Evolutionary conservation across 2,888 invertebrate genomes (phyloP).

Genomic region (Tachina grossa): DNA sequence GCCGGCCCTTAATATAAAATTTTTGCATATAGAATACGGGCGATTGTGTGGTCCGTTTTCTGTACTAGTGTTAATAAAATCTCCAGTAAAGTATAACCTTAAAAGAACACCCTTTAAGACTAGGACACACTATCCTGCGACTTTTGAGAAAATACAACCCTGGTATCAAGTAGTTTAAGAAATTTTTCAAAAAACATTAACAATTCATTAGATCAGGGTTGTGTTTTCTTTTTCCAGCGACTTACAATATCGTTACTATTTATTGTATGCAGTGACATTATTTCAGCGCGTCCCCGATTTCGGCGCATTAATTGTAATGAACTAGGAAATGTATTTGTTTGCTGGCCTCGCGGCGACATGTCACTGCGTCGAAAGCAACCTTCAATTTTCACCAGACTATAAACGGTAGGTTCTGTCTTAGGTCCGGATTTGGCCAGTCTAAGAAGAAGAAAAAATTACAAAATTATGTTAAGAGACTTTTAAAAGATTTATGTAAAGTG

Average conservation of each 20-base stretch:
- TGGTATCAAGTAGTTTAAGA: too few species aligned
- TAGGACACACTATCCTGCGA: too few species aligned
- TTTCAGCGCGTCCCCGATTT: conserved; percentile 84
- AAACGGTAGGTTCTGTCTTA: conserved; percentile 88
- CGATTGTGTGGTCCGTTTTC: too few species aligned
- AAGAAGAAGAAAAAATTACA: not conserved
- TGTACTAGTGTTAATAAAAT: too few species aligned
- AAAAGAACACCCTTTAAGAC: too few species aligned
- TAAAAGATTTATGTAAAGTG: not conserved
- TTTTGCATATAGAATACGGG: too few species aligned
- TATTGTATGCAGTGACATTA: conserved; percentile 83
- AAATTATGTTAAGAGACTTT: not conserved
- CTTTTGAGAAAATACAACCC: too few species aligned
- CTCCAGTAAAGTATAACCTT: too few species aligned
- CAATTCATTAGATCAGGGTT: too few species aligned
- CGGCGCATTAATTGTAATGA: conserved; percentile 83
- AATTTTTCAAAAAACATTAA: too few species aligned
- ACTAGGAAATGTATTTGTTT: conserved; percentile 82
- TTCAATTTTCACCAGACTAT: conserved; percentile 88
- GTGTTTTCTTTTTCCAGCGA: not conserved
- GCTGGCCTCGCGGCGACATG: conserved; percentile 84
- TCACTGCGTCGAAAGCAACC: conserved; percentile 86
- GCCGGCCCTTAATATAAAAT: too few species aligned
- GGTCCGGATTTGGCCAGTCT: conserved; percentile 87
- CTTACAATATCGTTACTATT: conserved; percentile 86